Evolutionary conservation across 2,113 vertebrate genomes (phyloP), one percentile per base, ranked within the genome.

Genomic region (Centrocercus urophasianus): DNA sequence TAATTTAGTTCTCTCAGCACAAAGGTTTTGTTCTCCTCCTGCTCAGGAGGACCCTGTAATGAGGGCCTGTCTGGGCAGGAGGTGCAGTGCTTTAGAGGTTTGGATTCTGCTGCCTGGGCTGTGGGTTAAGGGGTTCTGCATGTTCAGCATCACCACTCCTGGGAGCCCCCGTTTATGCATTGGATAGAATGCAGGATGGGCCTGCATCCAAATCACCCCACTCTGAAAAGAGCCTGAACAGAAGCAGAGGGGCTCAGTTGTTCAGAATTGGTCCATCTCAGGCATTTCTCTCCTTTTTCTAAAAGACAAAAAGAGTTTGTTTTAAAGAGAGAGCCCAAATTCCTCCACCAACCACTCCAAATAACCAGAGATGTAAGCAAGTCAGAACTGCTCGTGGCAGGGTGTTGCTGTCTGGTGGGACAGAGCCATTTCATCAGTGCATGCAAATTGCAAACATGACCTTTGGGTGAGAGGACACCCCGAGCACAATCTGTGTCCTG

Each of bases 321-420:
- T 88, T 70, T 61, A 12, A n/a, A 84, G 27, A 40, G 32, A 56
- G 28, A 11, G 15, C 50, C 75, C 36, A n/a, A 34, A 1, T 3
- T 80, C 59, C 79, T 76, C 22, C 25, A 13, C 48, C 64, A 77
- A 86, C 7, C 43, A 50, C 77, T 87, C 79, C 36, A 34, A 88
- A 57, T 6, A 93, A 89, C 91, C 74, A 54, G 86, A 15, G 92
- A 57, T 64, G 80, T 80, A 83, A 91, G 77, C 94, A 95, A 95
- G 94, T 75, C 91, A 91, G 48, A 89, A 86, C 88, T 93, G 89
- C 88, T 95, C 93, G 76, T 85, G 64, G 67, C 13, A 78, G 91
- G 71, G 13, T 78, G 95, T 69, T 94, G 88, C 40, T 90, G 79
- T 95, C 77, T 93, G 93, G 66, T 40, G 42, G 94, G 76, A 11